Evolutionary conservation across 2,797 vertebrate genomes (phyloP).

Genomic region (Chelon labrosus): DNA sequence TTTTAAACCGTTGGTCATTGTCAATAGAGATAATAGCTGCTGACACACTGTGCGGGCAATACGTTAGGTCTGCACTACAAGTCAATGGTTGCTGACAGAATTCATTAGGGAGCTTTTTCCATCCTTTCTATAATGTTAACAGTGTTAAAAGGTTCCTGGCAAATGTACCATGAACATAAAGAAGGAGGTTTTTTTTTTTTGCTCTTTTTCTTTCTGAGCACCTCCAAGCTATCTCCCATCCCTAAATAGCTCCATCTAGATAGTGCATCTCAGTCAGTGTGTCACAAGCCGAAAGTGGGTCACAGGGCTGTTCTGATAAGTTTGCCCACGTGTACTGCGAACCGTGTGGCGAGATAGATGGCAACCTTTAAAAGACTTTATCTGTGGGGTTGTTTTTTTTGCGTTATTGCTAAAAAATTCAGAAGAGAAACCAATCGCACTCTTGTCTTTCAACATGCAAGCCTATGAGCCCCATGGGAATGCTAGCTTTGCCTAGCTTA

Average conservation of each 20-base stretch:
- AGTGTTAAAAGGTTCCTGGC: neutral
- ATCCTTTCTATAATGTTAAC: neutral
- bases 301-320: conserved; percentile 44
- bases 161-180: conserved; percentile 10
- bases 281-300: conserved; percentile 61
- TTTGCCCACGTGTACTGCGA: conserved; percentile 5
- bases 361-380: neutral
- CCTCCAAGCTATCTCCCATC: conserved; percentile 32
- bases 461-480: no score
- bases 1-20: conserved; percentile 23
- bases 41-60: conserved; percentile 6
- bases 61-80: conserved; percentile 29
- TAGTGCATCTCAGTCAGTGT: conserved; percentile 57
- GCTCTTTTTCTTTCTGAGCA: conserved; percentile 14
- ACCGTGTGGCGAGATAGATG: neutral
- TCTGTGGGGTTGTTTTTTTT: no score
- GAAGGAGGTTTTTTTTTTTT: neutral
- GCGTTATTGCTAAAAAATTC: no score
- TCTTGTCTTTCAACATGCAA: no score
- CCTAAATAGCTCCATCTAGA: conserved; percentile 67
- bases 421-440: no score
- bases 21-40: conserved; percentile 15
- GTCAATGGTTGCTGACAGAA: conserved; percentile 19
- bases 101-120: neutral
- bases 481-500: no score